phyloP scores from a whole-genome alignment of 2,113 vertebrate species.

The Edolisoma coerulescens region DNA sequence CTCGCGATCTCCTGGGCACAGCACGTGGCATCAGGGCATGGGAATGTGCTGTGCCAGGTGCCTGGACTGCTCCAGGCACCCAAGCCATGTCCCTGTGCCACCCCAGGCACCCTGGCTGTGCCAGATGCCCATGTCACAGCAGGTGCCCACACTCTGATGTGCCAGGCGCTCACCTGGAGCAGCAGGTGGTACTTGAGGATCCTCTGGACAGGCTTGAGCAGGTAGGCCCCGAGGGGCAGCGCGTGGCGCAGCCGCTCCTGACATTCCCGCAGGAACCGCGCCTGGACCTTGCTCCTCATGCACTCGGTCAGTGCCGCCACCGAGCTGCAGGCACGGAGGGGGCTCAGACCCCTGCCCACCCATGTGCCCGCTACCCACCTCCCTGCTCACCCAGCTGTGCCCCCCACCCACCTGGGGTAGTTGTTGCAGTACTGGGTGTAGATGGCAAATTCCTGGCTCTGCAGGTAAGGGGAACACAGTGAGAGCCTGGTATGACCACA shows the following conservation, averaged over 20 bases:
- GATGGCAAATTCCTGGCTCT: conserved; percentile 96
- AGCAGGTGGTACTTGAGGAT: conserved; percentile 97
- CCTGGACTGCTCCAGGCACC: too few relatives aligned
- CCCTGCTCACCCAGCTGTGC: neutral
- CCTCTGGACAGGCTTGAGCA: conserved; percentile 95
- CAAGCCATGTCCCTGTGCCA: rapidly evolving
- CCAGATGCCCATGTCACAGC: neutral
- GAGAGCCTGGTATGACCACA: rapidly evolving
- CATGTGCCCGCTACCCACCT: neutral
- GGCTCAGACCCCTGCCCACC: neutral
- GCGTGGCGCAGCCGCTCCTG: conserved; percentile 87
- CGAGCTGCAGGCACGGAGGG: conserved; percentile 72
- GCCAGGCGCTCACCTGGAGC: conserved; percentile 79
- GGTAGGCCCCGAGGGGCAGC: conserved; percentile 90
- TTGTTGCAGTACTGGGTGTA: conserved; percentile 99
- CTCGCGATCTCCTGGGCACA: conserved; percentile 88
- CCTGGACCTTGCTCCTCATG: conserved; percentile 90
- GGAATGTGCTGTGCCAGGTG: neutral
- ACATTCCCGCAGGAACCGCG: conserved; percentile 90
- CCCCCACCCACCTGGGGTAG: conserved; percentile 91
- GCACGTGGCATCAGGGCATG: rapidly evolving
- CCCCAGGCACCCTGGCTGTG: rapidly evolving
- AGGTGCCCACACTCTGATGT: rapidly evolving
- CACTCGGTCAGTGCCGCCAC: conserved; percentile 90
- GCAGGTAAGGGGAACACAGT: neutral